Base-by-base conservation (phyloP, 2,888 invertebrate genomes). In the Auanema sp. region DNA sequence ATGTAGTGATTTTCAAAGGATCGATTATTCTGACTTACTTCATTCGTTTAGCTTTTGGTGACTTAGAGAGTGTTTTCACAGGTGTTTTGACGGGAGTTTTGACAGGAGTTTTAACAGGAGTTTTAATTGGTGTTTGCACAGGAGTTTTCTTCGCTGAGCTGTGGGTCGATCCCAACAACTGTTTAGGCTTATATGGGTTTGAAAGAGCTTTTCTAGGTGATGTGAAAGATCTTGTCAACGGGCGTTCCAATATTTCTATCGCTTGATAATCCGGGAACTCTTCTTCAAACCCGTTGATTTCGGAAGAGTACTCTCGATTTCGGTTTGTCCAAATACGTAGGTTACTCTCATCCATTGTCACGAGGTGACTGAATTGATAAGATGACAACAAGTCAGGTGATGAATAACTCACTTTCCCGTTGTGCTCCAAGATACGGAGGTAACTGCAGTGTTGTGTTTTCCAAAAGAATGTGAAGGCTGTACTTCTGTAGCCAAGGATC, bases 341-440 rank as follows among this genome's bases (percentile, higher is more conserved):
- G 8, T 33, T 33, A 8, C 8, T 33, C 33, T 33, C 33, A 33
- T 33, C 33, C 33, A 33, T 33, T 5, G 33, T 33, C 33, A 33
- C 33, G 33, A 33, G 33, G 33, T 33, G 33, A 33, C 33, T 33
- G 4, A 33, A 33, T 33, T 33, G 33, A 33, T 33, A 33, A 33
- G 33, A 33, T 33, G 33, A 33, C 3, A 33, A 33, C 33, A 5
- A 8, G 8, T 33, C 4, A 33, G 8, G 8, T 3, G 8, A 33
- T 33, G 4, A 58, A 58, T 10, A 44, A 53, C 60, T 40, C 18
- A 62, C 58, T 57, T 51, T 33, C 61, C 66, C 23, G 43, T 40
- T 14, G 62, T 43, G 53, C 66, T 69, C 69, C 69, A 69, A 12
- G 64, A 63, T 14, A 67, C 66, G 47, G 64, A 66, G 40, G 56